Conservation (phyloP, 2,888 invertebrate genomes). For the Uropetala carovei region DNA sequence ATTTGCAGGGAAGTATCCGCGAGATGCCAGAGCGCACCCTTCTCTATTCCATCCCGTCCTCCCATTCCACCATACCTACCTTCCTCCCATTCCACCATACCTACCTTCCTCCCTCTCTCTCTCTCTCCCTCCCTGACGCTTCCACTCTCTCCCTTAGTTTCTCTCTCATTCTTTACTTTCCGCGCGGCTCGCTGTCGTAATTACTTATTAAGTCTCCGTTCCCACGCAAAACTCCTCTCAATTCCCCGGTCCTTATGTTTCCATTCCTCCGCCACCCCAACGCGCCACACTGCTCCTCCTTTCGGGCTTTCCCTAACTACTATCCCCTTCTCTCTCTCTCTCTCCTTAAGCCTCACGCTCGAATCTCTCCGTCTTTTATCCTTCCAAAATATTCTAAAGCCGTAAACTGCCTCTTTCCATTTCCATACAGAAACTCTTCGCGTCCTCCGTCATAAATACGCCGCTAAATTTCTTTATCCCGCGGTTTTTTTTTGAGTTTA, state of each 20-base stretch:
- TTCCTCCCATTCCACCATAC: too few species aligned
- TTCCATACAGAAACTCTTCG: neutral
- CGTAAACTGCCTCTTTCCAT: neutral
- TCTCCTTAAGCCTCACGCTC: neutral
- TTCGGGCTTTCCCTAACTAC: neutral
- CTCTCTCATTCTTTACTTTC: neutral
- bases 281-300: neutral
- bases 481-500: too few species aligned
- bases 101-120: neutral
- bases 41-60: neutral
- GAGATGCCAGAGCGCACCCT: neutral
- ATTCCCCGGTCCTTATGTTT: neutral
- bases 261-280: neutral
- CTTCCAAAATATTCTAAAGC: too few species aligned
- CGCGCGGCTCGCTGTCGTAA: neutral
- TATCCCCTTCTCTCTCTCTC: neutral
- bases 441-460: neutral
- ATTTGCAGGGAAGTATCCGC: conserved; percentile 34
- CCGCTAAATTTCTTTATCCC: too few species aligned
- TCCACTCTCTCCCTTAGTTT: neutral
- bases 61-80: neutral
- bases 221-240: conserved; percentile 9
- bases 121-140: neutral
- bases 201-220: conserved; percentile 30
- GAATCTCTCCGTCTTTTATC: neutral